Base-by-base conservation (phyloP, 2,888 invertebrate genomes). In the Lithophane ornitopus region DNA sequence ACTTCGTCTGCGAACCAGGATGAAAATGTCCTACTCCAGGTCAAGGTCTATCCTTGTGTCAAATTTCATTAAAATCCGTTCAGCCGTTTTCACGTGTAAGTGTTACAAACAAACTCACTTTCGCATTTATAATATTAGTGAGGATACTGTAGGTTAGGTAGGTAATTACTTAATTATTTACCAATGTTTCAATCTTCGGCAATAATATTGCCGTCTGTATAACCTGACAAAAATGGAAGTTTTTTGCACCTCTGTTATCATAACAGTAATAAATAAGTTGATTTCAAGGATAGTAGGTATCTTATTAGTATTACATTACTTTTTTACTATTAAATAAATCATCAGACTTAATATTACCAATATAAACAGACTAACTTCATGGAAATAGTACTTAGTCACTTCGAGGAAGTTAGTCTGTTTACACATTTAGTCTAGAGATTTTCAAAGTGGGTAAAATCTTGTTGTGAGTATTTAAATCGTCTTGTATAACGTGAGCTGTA, bases 401-500 rank as follows among this genome's bases (percentile, higher is more conserved):
- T 41, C 28, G 28, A 52, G 0, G 41, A 41, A 58, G 6, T 26
- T 39, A 39, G 39, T 26, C 7, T 69, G 12, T 52, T 39, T 19
- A 68, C n/a, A 39, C 0, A 14, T 63, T 49, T 67, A 66, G 46
- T 22, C 49, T 49, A 63, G 11, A 11, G 1, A 62, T 3, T 61
- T 61, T 1, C 4, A 44, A 63, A 26, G 41, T 7, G 7, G 14
- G 44, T 62, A 63, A 1, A 16, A 22, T 41, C 11, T 28, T 52
- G 8, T 28, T 28, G 52, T 52, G 1, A 1, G 16, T 4, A 41
- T 41, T 28, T 3, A 3, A 70, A 49, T 26, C 8, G 19, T 34
- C 44, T 72, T 34, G n/a, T 34, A 14, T 28, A 54, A 70, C 3
- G 22, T 76, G 28, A 59, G n/a, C 26, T 28, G 26, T 78, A 79